phyloP scores from a whole-genome alignment of 2,797 vertebrate species.

The Cheirogaleus major region DNA sequence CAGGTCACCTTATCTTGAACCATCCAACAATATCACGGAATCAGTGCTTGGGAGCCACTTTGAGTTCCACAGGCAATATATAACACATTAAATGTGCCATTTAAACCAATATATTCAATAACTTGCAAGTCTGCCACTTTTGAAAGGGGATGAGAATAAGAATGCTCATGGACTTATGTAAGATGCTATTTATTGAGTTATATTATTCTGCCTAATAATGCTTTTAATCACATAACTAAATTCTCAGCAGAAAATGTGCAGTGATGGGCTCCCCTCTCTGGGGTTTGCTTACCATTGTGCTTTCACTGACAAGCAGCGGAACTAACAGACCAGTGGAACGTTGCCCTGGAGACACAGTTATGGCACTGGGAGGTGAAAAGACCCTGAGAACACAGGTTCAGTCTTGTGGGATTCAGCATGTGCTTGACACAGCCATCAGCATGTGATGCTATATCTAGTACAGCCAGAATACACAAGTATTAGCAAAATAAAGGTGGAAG shows the following conservation, averaged over 20 bases:
- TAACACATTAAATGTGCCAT: not conserved
- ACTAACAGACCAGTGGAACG: not conserved
- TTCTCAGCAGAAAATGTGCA: not conserved
- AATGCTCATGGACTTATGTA: not conserved
- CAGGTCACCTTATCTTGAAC: not conserved
- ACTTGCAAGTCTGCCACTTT: not conserved
- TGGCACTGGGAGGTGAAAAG: not conserved
- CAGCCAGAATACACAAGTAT: not conserved
- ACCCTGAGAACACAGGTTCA: not conserved
- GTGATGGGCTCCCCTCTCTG: not conserved
- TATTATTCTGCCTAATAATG: not conserved
- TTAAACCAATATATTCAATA: not conserved
- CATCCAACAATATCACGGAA: not conserved
- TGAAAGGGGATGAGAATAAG: not conserved
- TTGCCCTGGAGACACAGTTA: not conserved
- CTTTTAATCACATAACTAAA: not conserved
- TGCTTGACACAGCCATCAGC: not conserved
- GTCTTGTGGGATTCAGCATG: not conserved
- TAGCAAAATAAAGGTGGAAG: not conserved
- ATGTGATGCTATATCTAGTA: not conserved
- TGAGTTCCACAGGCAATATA: not conserved
- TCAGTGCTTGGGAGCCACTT: not conserved
- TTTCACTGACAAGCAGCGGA: not conserved
- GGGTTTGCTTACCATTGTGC: not conserved
- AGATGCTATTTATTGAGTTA: not conserved